A percentile compares a stretch with the other conserved stretches of the same genome.
These are phyloP conservation scores for Heterohyrax brucei DNA, from an alignment of 2,797 vertebrate species.

Conservation along the genomic window DNA sequence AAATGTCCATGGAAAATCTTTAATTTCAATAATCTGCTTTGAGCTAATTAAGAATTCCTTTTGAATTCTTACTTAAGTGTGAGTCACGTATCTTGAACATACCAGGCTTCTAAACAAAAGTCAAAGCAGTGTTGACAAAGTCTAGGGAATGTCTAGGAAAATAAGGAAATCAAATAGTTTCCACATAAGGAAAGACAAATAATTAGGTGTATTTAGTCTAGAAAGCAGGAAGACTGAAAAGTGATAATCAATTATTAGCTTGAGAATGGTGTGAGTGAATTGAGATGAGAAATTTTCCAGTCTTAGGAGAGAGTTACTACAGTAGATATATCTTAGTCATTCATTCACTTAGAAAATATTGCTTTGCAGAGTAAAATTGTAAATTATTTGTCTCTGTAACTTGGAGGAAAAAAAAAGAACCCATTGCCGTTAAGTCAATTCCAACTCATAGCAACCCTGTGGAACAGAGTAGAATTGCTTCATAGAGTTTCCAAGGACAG, in stretches of 20 bases:
- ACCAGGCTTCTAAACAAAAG: slow-evolving; percentile 6
- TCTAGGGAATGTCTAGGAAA: neutral
- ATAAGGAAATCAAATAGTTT: neutral
- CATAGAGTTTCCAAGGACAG: no score
- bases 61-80: neutral
- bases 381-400: neutral
- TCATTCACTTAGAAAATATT: neutral
- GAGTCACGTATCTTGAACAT: neutral
- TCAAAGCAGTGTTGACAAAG: neutral
- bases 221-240: slow-evolving; percentile 1
- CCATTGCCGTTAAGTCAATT: no score
- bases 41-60: slow-evolving; percentile 36
- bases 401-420: no score
- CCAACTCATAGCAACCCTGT: no score
- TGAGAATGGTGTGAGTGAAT: neutral
- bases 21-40: neutral
- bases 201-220: slow-evolving; percentile 25
- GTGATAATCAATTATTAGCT: neutral
- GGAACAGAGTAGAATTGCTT: no score
- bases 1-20: slow-evolving; percentile 28
- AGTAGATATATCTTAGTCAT: neutral
- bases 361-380: neutral
- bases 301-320: neutral
- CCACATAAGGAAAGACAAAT: neutral
- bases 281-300: neutral